These are phyloP conservation scores for Lagria hirta DNA, from an alignment of 2,888 invertebrate species.

Conservation along the genomic window DNA sequence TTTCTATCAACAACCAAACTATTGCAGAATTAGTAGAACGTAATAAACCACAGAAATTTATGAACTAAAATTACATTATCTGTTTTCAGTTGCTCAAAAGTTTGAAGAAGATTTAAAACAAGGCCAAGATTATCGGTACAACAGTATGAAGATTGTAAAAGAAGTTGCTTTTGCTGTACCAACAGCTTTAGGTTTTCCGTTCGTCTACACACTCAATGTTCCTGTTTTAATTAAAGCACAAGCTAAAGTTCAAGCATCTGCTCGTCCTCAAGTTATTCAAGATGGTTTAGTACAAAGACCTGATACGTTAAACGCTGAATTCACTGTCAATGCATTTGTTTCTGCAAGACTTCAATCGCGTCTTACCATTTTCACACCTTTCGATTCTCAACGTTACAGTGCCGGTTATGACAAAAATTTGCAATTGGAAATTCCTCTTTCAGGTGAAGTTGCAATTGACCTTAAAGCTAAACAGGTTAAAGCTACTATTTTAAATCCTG, in stretches of 20 bases:
- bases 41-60: too few relatives aligned
- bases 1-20: constrained; percentile 59
- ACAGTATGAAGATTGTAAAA: constrained; percentile 61
- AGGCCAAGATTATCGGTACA: constrained; percentile 60
- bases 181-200: constrained; percentile 70
- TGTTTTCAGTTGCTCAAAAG: constrained; percentile 47
- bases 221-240: constrained; percentile 61
- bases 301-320: constrained; percentile 52
- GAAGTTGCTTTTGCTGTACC: constrained; percentile 68
- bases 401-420: constrained; percentile 64
- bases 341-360: constrained; percentile 62
- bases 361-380: constrained; percentile 66
- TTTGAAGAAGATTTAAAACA: constrained; percentile 52
- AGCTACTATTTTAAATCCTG: constrained; percentile 56
- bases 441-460: constrained; percentile 55
- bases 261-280: constrained; percentile 48
- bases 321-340: constrained; percentile 58
- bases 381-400: constrained; percentile 59
- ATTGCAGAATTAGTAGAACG: constrained; percentile 55
- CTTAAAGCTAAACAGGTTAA: constrained; percentile 54
- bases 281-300: constrained; percentile 41
- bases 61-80: not conserved
- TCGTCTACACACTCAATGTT: constrained; percentile 63
- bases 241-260: constrained; percentile 55
- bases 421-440: constrained; percentile 57